Evolutionary conservation across 1,140 invertebrate genomes (phyloP).

Genomic region (Megalonaias nervosa): DNA sequence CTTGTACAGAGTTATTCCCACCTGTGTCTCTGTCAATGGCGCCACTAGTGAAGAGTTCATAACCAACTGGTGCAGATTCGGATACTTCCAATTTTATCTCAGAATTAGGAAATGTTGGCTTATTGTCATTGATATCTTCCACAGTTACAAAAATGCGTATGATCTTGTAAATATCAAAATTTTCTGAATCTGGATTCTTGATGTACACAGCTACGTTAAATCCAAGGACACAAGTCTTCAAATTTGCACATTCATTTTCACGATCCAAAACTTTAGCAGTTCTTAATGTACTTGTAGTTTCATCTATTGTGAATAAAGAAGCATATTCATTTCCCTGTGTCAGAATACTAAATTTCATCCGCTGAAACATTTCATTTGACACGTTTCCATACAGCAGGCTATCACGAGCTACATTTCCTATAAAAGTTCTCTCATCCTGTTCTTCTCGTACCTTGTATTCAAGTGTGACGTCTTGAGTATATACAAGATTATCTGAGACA

Average conservation of each 20-base stretch:
- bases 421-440: constrained; percentile 49
- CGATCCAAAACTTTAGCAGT: constrained; percentile 54
- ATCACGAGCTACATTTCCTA: constrained; percentile 61
- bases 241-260: constrained; percentile 50
- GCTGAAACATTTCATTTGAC: constrained; percentile 48
- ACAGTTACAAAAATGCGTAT: constrained; percentile 61
- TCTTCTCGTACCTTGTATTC: constrained; percentile 54
- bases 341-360: constrained; percentile 59
- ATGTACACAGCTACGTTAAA: constrained; percentile 60
- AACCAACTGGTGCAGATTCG: constrained; percentile 70
- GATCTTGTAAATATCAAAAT: constrained; percentile 56
- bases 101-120: constrained; percentile 80
- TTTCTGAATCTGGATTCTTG: constrained; percentile 33
- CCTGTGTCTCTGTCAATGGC: constrained; percentile 76
- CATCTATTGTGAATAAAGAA: constrained; percentile 55
- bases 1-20: constrained; percentile 69
- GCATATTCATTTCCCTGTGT: constrained; percentile 50
- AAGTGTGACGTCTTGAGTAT: constrained; percentile 28
- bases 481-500: no score
- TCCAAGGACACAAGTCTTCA: constrained; percentile 41
- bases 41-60: constrained; percentile 79
- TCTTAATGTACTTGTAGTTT: constrained; percentile 53
- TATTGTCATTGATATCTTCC: constrained; percentile 93
- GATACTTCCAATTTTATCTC: constrained; percentile 48
- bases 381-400: constrained; percentile 54